Evolutionary conservation across 2,797 vertebrate genomes (phyloP), one percentile per base, ranked within the genome.

Genomic region (Chiloscyllium punctatum): DNA sequence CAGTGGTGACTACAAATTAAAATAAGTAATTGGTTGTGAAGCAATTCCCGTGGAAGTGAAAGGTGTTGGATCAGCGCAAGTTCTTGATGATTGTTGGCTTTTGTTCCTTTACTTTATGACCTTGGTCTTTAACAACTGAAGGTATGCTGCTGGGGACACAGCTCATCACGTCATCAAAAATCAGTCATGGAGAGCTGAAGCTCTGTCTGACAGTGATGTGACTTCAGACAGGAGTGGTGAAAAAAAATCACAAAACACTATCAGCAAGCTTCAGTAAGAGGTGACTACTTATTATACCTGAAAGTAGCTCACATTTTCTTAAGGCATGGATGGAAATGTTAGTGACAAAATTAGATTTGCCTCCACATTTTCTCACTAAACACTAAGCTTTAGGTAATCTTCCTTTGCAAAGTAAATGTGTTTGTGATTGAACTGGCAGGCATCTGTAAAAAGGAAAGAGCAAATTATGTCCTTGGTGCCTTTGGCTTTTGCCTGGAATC

Each of bases 261-360:
- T 30, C 57, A 21, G n/a, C 62, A 92, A 68, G 62, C 90, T 62
- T 42, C 42, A 94, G 18, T 9, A 42, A 69, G 66, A 25, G 48
- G 23, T 71, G 25, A 37, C 68, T 23, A 69, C 18, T 11, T 71
- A 33, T 77, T 94, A 94, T 48, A 94, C 68, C n/a, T 71, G 91
- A 71, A 42, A 23, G 68, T 68, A 92, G 62, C 90, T 92, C 1
- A 27, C 23, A 25, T 71, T 68, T 68, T n/a, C n/a, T 68, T 8
- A 71, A 37, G n/a, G 66, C 66, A 94, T 48, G 91, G 91, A 71
- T 94, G 42, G n/a, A 94, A 94, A 94, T 37, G 91, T 48, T 68
- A 94, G 66, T 66, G 25, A 23, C 66, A 94, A 68, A 69, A 48
- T 68, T 71, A 69, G 91, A 37, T 53, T 71, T 94, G n/a, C 91